Evolutionary conservation across 2,797 vertebrate genomes (phyloP), one percentile per base, ranked within the genome.

Genomic region (Poliocrania exsul): DNA sequence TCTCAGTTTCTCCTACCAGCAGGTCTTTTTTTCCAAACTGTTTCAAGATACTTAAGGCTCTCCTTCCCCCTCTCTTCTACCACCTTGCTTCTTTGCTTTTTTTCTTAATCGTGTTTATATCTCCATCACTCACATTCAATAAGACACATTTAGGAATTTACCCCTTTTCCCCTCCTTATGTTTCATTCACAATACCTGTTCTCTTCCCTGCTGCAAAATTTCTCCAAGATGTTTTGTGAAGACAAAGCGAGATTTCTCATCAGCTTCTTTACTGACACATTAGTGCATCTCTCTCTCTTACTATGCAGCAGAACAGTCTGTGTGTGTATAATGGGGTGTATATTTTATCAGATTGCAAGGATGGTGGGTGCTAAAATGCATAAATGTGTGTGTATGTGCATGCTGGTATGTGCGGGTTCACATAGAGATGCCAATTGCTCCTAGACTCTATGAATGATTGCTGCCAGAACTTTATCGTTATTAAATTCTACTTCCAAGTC

Each of bases 181-280:
- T 64, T 73, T 65, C 26, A 73, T 69, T 60, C 58, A 77, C 38
- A 73, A 78, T 49, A 64, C 31, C 56, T 74, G 4, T 50, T 72
- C 61, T 60, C 47, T 81, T 56, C 57, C 26, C 21, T 75, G 51
- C 35, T 81, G 60, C 85, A 73, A 75, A 81, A 72, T 58, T 81
- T 70, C 82, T 80, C 61, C 74, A 54, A 69, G 50, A 77, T 31
- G 35, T 65, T 71, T 93, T 7, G 10, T 86, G 67, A 77, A 87
- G 78, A 57, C 64, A 91, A 73, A 92, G 67, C n/a, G 78, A 62
- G 53, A 86, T 88, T 95, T 91, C 69, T 93, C 25, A 74, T 87
- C 88, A 79, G 66, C 49, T 70, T 40, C 57, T 87, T 54, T 56
- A 31, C 78, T 91, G 74, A 70, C 83, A 94, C 54, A 0, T 74